Percentiles rank a stretch among this genome's conserved stretches.
Conservation (phyloP, 2,888 invertebrate genomes). For the Plebejus anna region DNA sequence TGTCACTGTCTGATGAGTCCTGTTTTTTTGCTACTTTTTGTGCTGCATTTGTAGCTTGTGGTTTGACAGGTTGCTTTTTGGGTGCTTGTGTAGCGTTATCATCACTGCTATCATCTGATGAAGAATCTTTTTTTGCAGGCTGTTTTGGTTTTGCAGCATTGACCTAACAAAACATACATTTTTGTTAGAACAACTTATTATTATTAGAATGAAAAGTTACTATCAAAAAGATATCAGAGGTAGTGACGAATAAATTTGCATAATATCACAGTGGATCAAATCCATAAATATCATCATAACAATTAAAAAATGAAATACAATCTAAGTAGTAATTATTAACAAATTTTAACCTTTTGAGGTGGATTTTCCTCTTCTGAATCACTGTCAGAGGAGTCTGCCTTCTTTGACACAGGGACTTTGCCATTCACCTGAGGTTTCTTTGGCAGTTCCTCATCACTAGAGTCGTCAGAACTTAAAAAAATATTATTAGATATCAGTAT, state of each 20-base stretch:
- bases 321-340: conserved; percentile 36
- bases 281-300: conserved; percentile 50
- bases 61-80: conserved; percentile 47
- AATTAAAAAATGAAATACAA: neutral
- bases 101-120: conserved; percentile 58
- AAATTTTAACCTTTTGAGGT: conserved; percentile 43
- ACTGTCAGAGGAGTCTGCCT: conserved; percentile 61
- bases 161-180: conserved; percentile 35
- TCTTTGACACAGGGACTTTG: conserved; percentile 52
- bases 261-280: conserved; percentile 52
- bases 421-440: conserved; percentile 51
- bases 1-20: conserved; percentile 60
- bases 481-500: neutral
- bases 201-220: neutral
- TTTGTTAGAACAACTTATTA: conserved; percentile 12
- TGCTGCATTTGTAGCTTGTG: conserved; percentile 41
- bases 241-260: conserved; percentile 61
- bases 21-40: conserved; percentile 46
- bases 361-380: conserved; percentile 64
- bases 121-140: conserved; percentile 55
- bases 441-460: conserved; percentile 54
- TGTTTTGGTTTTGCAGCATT: conserved; percentile 45
- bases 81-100: conserved; percentile 52
- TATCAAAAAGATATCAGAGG: conserved; percentile 52
- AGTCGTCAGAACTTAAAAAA: conserved; percentile 49